phyloP scores from a whole-genome alignment of 2,888 invertebrate species.

The Brenthis daphne region DNA sequence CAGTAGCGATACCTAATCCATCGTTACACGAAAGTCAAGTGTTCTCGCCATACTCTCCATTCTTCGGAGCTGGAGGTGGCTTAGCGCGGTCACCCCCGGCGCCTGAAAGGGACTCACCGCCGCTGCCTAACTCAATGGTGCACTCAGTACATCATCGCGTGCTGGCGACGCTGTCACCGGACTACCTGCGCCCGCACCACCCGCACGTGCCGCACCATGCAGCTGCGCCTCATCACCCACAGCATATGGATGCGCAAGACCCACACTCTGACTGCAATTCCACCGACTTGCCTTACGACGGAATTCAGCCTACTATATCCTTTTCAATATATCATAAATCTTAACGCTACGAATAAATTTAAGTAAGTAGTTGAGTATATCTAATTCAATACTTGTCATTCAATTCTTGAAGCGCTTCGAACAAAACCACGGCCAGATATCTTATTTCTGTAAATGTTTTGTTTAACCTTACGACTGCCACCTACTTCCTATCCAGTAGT shows the following conservation, averaged over 20 bases:
- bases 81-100: conserved; percentile 82
- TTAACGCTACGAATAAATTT: neutral
- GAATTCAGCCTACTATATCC: conserved; percentile 97
- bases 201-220: conserved; percentile 88
- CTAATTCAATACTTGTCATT: conserved; percentile 28
- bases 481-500: conserved; percentile 75
- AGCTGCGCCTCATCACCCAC: conserved; percentile 88
- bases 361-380: conserved; percentile 2
- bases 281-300: conserved; percentile 94
- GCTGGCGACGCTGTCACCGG: conserved; percentile 90
- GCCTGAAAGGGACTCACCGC: conserved; percentile 90
- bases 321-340: conserved; percentile 83
- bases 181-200: conserved; percentile 89
- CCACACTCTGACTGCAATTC: conserved; percentile 95
- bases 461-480: conserved; percentile 81
- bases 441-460: conserved; percentile 80
- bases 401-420: conserved; percentile 36
- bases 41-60: conserved; percentile 95
- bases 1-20: conserved; percentile 98
- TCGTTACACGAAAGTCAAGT: conserved; percentile 97
- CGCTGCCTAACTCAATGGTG: conserved; percentile 91
- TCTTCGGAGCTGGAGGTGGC: conserved; percentile 86
- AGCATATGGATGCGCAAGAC: conserved; percentile 92
- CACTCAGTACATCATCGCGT: conserved; percentile 86
- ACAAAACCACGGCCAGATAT: conserved; percentile 67